Evolutionary conservation across 2,113 vertebrate genomes (phyloP).

Genomic region (Canis aureus): DNA sequence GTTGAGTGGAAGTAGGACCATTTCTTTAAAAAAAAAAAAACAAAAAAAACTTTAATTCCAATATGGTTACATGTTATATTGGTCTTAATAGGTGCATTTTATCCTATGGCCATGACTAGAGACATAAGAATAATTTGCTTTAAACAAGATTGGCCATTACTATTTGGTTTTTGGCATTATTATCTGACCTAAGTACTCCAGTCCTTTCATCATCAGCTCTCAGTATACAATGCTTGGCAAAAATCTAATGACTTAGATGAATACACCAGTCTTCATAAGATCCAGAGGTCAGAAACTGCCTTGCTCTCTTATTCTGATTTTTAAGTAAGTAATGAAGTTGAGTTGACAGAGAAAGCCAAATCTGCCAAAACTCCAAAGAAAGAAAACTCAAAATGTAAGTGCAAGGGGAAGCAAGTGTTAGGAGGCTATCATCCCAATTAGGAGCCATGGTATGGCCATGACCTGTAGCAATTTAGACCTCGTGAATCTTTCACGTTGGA

Average conservation of each 20-base stretch:
- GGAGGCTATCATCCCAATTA: background rate
- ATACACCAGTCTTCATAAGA: slow-evolving; percentile 3
- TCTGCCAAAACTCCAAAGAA: slow-evolving; percentile 40
- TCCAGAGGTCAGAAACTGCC: background rate
- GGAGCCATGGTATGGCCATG: background rate
- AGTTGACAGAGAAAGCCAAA: slow-evolving; percentile 10
- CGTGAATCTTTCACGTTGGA: background rate
- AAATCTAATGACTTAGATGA: slow-evolving; percentile 56
- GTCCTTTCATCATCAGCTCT: slow-evolving; percentile 13
- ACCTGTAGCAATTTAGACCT: background rate
- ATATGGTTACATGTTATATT: background rate
- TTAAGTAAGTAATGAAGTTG: slow-evolving; percentile 21
- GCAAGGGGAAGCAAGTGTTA: background rate
- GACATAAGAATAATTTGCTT: background rate
- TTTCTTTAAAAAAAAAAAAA: background rate
- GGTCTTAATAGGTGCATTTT: slow-evolving; percentile 1
- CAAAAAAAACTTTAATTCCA: background rate
- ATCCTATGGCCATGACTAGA: background rate
- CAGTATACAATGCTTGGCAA: slow-evolving; percentile 55
- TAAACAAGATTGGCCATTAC: slow-evolving; percentile 27
- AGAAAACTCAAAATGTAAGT: background rate
- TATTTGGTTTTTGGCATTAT: slow-evolving; percentile 35
- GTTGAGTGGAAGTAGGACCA: background rate
- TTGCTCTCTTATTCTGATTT: slow-evolving; percentile 54
- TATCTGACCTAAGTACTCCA: background rate